Percentiles rank a stretch among this genome's conserved stretches.
These are phyloP conservation scores for Parelbella ahira DNA, from an alignment of 2,888 invertebrate species.

Conservation along the genomic window DNA sequence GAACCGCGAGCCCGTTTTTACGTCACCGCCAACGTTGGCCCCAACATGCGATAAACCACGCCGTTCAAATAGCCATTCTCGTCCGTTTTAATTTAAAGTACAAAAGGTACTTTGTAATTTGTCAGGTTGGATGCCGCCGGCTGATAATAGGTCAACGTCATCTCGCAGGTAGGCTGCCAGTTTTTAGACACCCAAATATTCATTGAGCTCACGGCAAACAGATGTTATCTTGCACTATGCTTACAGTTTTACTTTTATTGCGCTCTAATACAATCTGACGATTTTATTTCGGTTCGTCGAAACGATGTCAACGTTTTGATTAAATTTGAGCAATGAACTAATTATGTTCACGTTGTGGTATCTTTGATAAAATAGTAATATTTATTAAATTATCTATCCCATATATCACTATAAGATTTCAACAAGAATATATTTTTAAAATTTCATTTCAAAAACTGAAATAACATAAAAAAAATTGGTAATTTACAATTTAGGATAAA, in stretches of 20 bases:
- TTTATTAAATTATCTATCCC: no score
- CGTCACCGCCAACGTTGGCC: conserved; percentile 43
- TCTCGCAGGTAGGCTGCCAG: conserved; percentile 33
- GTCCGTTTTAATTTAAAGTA: conserved; percentile 27
- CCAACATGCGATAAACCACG: conserved; percentile 33
- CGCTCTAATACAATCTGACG: not conserved
- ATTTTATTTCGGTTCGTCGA: no score
- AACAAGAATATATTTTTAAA: no score
- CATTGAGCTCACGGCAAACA: conserved; percentile 17
- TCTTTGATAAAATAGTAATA: no score
- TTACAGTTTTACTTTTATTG: conserved; percentile 8
- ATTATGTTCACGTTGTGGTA: no score
- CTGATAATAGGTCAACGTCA: conserved; percentile 38
- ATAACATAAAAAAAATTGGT: no score
- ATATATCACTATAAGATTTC: no score
- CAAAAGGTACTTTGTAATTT: conserved; percentile 31
- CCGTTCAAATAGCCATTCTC: conserved; percentile 26
- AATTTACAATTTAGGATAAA: no score
- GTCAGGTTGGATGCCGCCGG: conserved; percentile 32
- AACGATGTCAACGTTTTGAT: no score
- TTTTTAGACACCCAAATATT: conserved; percentile 19
- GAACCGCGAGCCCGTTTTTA: conserved; percentile 42
- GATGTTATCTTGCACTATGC: conserved; percentile 15
- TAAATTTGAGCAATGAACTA: no score
- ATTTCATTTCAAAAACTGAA: no score